These are phyloP conservation scores for Molossus alvarezi DNA, from an alignment of 2,797 vertebrate genomes.

Conservation along the genomic window DNA sequence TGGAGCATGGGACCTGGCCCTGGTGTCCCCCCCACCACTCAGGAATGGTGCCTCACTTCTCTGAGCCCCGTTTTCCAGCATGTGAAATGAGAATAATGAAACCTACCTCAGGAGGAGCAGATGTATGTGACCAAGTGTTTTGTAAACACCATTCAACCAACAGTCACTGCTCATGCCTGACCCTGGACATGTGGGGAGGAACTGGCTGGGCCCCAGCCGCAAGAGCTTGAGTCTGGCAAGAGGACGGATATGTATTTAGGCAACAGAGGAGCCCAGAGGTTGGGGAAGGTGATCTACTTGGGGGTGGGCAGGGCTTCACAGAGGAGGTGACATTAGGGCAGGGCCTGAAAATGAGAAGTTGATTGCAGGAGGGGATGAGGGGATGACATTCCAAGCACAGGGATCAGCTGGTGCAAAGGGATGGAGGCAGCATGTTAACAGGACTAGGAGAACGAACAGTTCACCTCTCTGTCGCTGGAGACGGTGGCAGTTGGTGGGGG, in stretches of 20 bases:
- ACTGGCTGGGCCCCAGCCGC: not conserved
- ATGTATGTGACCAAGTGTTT: not conserved
- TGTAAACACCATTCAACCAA: not conserved
- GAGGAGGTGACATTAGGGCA: not conserved
- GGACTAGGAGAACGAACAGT: not conserved
- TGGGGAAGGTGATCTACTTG: no score
- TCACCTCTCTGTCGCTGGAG: not conserved
- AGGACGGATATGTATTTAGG: not conserved
- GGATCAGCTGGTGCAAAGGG: not conserved
- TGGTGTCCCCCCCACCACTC: rapidly evolving
- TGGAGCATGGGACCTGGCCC: not conserved
- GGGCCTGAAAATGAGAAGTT: not conserved
- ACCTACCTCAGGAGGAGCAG: not conserved
- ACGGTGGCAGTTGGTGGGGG: rapidly evolving
- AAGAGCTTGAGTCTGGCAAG: not conserved
- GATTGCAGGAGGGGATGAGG: not conserved
- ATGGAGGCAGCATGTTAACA: rapidly evolving
- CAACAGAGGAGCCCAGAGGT: no score
- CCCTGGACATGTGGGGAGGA: not conserved
- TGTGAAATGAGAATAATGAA: not conserved
- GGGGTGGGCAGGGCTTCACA: not conserved
- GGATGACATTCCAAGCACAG: not conserved
- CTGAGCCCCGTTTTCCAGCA: not conserved
- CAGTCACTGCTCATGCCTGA: not conserved
- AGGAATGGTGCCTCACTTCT: not conserved